Conservation (phyloP, 2,113 vertebrate species). For the Anolis carolinensis region DNA sequence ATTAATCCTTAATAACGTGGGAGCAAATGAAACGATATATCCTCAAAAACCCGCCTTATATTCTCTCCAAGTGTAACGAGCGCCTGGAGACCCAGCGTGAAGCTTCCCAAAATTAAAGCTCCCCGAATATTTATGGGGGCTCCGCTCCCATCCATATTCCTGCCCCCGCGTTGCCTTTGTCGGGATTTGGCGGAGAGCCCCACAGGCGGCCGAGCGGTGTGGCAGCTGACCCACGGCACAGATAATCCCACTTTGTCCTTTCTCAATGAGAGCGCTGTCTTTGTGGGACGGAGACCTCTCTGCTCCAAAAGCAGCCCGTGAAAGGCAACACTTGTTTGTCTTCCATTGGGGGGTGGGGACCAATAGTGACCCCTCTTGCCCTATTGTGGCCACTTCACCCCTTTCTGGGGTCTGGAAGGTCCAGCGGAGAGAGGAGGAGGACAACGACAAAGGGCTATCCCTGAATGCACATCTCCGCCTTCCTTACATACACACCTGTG, state of each 20-base stretch:
- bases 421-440: too few species aligned
- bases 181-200: neutral
- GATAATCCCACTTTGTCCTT: slow-evolving; percentile 27
- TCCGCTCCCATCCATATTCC: neutral
- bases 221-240: neutral
- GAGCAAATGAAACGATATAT: slow-evolving; percentile 10
- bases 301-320: slow-evolving; percentile 20
- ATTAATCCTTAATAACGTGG: neutral
- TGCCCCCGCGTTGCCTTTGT: neutral
- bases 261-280: slow-evolving; percentile 12
- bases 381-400: too few species aligned
- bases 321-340: neutral
- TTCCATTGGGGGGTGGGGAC: too few species aligned
- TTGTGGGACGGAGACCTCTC: neutral
- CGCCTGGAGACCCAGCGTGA: slow-evolving; percentile 28
- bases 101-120: slow-evolving; percentile 39
- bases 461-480: too few species aligned
- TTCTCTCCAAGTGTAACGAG: slow-evolving; percentile 20
- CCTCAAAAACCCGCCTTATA: slow-evolving; percentile 7
- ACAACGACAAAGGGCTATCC: too few species aligned
- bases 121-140: neutral
- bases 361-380: too few species aligned
- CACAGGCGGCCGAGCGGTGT: neutral
- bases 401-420: too few species aligned
- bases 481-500: neutral